Conservation (phyloP, 2,797 vertebrate species). For the Harpagifer antarcticus region DNA sequence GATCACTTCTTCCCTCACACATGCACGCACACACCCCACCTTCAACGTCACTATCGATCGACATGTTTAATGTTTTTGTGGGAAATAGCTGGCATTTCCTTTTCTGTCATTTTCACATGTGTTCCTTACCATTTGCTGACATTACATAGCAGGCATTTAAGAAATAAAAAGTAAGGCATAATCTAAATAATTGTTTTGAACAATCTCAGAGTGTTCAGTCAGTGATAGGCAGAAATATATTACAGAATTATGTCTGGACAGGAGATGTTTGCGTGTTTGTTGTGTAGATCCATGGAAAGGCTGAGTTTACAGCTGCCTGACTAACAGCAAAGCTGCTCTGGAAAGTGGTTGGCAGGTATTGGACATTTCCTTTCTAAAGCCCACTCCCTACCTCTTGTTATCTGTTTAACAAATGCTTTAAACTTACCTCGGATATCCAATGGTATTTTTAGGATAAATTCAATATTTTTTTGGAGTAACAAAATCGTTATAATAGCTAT, state of each 20-base stretch:
- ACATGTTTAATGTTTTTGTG: conserved; percentile 83
- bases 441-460: not conserved
- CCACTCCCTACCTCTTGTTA: conserved; percentile 20
- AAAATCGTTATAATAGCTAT: not conserved
- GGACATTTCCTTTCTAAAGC: conserved; percentile 28
- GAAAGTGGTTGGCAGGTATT: conserved; percentile 35
- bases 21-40: conserved; percentile 84
- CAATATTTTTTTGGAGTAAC: not conserved
- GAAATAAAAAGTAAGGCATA: conserved; percentile 41
- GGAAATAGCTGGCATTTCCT: conserved; percentile 78
- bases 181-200: conserved; percentile 43
- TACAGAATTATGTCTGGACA: not conserved
- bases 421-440: not conserved
- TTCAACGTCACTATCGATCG: conserved; percentile 85
- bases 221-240: conserved; percentile 24
- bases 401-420: not conserved
- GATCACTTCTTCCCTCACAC: conserved; percentile 87
- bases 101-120: conserved; percentile 74
- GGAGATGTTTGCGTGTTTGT: conserved; percentile 15
- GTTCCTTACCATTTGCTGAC: conserved; percentile 57
- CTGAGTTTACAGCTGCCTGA: conserved; percentile 39
- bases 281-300: conserved; percentile 20
- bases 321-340: conserved; percentile 26
- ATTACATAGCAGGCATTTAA: conserved; percentile 41
- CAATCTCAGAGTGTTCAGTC: conserved; percentile 30